phyloP scores from a whole-genome alignment of 1,140 invertebrate species.

The Pectinophora gossypiella region DNA sequence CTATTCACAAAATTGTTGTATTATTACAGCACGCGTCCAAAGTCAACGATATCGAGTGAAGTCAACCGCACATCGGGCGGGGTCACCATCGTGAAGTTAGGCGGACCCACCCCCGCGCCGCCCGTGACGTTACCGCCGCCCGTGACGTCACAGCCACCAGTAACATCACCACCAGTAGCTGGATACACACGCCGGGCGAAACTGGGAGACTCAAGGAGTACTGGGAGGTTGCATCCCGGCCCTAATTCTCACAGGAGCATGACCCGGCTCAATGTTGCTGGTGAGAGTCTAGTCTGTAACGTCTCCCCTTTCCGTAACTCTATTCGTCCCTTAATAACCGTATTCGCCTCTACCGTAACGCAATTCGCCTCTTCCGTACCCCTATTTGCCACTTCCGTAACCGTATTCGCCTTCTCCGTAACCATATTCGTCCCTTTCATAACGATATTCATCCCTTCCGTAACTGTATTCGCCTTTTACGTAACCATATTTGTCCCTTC shows the following conservation, averaged over 20 bases:
- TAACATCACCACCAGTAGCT: slow-evolving; percentile 23
- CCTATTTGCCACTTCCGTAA: no score
- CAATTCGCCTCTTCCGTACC: no score
- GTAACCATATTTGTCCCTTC: no score
- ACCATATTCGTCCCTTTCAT: no score
- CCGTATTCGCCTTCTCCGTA: no score
- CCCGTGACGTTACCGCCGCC: slow-evolving; percentile 5
- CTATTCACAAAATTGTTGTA: not conserved
- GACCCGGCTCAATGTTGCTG: slow-evolving; percentile 83
- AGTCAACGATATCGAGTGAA: slow-evolving; percentile 53
- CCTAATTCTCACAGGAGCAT: slow-evolving; percentile 83
- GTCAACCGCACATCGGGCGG: slow-evolving; percentile 83
- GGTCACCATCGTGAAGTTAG: slow-evolving; percentile 85
- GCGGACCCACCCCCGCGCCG: slow-evolving; percentile 55
- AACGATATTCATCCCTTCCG: no score
- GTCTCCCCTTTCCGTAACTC: no score
- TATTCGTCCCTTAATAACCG: no score
- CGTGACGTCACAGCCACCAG: slow-evolving; percentile 25
- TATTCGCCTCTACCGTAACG: no score
- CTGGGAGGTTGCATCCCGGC: slow-evolving; percentile 80
- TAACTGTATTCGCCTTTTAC: no score
- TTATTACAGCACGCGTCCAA: slow-evolving; percentile 28
- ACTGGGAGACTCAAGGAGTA: slow-evolving; percentile 81
- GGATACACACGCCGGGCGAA: slow-evolving; percentile 79
- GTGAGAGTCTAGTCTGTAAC: no score